A percentile compares a stretch with the other conserved stretches of the same genome.
Evolutionary conservation across 2,888 invertebrate genomes (phyloP).

Genomic region (Tyria jacobaeae): DNA sequence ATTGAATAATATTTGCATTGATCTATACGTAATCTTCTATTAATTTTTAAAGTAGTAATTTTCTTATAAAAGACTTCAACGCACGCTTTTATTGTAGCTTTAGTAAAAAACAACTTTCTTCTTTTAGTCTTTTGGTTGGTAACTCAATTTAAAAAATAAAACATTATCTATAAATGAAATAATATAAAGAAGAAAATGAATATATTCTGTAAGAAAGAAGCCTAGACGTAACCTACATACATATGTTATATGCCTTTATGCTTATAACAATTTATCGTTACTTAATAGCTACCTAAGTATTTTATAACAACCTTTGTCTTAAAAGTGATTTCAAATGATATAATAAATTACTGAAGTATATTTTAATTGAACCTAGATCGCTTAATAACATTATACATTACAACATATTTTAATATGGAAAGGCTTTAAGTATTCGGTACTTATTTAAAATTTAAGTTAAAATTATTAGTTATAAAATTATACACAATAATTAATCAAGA

Average conservation of each 20-base stretch:
- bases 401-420: not conserved
- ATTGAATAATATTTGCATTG: not conserved
- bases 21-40: not conserved
- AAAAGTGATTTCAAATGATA: constrained; percentile 1
- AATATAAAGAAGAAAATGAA: not conserved
- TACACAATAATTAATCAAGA: constrained; percentile 1
- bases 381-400: constrained; percentile 7
- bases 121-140: not conserved
- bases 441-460: not conserved
- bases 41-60: constrained; percentile 40
- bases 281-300: constrained; percentile 3
- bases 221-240: no score
- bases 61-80: constrained; percentile 79
- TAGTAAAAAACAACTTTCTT: constrained; percentile 9
- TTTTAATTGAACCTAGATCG: not conserved
- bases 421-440: not conserved
- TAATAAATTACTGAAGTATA: not conserved
- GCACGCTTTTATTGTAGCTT: constrained; percentile 54
- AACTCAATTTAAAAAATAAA: not conserved
- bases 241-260: not conserved
- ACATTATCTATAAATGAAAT: not conserved
- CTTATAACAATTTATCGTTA: not conserved
- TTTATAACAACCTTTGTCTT: constrained; percentile 5
- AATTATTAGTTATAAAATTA: not conserved
- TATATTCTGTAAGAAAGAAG: not conserved